A percentile compares a stretch with the other conserved stretches of the same genome.
These are phyloP conservation scores for Dynastes maya DNA, from an alignment of 2,888 invertebrate genomes.

Conservation along the genomic window DNA sequence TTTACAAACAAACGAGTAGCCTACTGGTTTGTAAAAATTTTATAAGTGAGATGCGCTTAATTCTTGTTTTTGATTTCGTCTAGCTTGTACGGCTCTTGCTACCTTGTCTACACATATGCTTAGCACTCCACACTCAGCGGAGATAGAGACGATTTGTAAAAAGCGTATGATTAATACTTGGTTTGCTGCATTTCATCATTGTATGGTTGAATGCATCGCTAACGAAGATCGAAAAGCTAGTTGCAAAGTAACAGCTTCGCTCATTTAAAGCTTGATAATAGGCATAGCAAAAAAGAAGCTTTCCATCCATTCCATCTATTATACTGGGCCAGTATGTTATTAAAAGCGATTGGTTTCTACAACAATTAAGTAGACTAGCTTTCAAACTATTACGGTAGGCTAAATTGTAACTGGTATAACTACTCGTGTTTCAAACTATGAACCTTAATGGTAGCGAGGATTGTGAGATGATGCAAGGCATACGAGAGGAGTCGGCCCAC, in stretches of 20 bases:
- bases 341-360: too few species aligned
- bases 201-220: background rate
- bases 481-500: too few species aligned
- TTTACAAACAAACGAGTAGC: background rate
- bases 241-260: background rate
- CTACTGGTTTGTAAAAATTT: background rate
- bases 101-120: background rate
- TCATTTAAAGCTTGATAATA: background rate
- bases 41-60: too few species aligned
- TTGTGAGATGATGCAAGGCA: too few species aligned
- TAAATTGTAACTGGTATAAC: too few species aligned
- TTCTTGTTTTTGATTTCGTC: background rate
- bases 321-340: too few species aligned
- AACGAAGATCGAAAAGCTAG: slow-evolving; percentile 5
- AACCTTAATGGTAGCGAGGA: too few species aligned
- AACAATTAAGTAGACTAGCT: too few species aligned
- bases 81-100: background rate
- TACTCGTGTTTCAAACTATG: too few species aligned
- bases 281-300: background rate
- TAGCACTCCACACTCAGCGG: background rate
- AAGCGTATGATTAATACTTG: background rate
- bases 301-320: too few species aligned
- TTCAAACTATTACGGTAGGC: too few species aligned
- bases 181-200: background rate
- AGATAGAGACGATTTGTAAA: background rate